These are phyloP conservation scores for Melanotus villosus DNA, from an alignment of 2,888 invertebrate genomes.

Conservation along the genomic window DNA sequence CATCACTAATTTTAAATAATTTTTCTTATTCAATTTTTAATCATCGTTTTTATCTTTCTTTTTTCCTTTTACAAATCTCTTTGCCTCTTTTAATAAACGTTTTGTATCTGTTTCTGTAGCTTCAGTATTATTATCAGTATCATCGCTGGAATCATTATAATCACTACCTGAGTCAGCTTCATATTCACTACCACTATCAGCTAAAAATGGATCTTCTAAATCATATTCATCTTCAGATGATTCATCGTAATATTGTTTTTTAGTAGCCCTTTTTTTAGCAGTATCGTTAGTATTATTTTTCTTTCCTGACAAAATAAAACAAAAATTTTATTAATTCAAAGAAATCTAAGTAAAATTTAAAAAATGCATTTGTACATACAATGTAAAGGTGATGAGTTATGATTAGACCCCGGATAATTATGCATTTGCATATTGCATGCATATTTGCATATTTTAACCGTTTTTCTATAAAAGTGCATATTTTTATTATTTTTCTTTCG, in stretches of 20 bases:
- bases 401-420: too few relatives aligned
- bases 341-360: too few relatives aligned
- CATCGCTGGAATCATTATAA: conserved; percentile 36
- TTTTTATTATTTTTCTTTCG: too few relatives aligned
- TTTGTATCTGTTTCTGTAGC: conserved; percentile 43
- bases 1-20: too few relatives aligned
- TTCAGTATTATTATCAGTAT: conserved; percentile 28
- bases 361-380: too few relatives aligned
- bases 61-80: conserved; percentile 45
- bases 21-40: too few relatives aligned
- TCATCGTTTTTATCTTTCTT: conserved; percentile 2
- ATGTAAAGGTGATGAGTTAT: too few relatives aligned
- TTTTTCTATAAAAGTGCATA: too few relatives aligned
- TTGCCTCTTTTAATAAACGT: conserved; percentile 50
- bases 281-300: not conserved
- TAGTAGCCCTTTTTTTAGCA: conserved; percentile 19
- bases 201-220: conserved; percentile 53
- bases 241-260: conserved; percentile 30
- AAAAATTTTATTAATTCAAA: too few relatives aligned
- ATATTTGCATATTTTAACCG: too few relatives aligned
- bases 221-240: conserved; percentile 53
- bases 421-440: too few relatives aligned
- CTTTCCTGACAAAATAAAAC: conserved; percentile 9
- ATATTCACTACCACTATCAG: conserved; percentile 49
- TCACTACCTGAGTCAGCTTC: conserved; percentile 42